Evolutionary conservation across 2,113 vertebrate species (phyloP).

Genomic region (Geococcyx californianus): DNA sequence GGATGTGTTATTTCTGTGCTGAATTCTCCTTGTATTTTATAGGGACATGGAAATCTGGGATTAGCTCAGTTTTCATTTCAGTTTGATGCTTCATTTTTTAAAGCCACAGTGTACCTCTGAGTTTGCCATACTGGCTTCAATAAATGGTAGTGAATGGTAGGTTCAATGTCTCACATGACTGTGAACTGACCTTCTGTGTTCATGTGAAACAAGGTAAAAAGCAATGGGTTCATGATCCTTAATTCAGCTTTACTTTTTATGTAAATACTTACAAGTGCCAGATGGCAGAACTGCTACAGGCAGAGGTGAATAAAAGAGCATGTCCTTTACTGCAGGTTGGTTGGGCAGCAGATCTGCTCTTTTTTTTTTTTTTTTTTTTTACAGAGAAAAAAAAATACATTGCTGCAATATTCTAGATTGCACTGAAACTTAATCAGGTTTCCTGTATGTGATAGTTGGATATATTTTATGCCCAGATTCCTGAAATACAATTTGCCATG

Average conservation of each 20-base stretch:
- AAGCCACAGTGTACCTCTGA: background rate
- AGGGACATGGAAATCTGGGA: background rate
- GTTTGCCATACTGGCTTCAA: background rate
- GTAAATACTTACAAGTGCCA: background rate
- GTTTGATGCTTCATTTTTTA: background rate
- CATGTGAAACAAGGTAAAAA: background rate
- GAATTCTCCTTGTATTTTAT: background rate
- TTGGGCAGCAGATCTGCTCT: background rate
- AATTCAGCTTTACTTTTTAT: background rate
- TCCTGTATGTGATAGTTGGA: background rate
- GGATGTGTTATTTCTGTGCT: background rate
- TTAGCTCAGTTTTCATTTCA: conserved; percentile 41
- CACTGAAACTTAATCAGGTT: background rate
- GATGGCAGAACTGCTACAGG: background rate
- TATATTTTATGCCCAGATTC: background rate
- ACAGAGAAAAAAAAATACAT: background rate
- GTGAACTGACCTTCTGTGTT: background rate
- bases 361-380: too few species aligned
- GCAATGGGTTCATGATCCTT: background rate
- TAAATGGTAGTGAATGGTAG: background rate
- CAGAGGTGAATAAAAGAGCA: background rate
- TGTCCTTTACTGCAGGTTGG: background rate
- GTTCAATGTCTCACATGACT: background rate
- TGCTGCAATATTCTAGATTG: background rate
- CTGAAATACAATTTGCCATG: background rate